Evolutionary conservation across 1,140 invertebrate genomes (phyloP).

Genomic region (Ostrea edulis): DNA sequence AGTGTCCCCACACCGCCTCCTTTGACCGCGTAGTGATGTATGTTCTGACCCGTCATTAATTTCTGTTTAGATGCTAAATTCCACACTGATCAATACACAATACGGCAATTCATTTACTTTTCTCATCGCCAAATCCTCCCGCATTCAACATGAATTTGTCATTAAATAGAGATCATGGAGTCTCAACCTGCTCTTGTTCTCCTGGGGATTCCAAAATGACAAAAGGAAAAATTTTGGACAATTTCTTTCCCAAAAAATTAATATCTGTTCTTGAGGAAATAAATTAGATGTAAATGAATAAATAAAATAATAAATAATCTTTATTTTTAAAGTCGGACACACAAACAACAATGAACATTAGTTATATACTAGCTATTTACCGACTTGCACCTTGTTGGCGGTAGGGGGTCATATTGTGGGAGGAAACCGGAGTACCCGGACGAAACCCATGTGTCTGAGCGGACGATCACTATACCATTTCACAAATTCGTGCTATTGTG

Average conservation of each 20-base stretch:
- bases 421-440: too few relatives aligned
- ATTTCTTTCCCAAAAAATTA: slow-evolving; percentile 15
- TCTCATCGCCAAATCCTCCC: slow-evolving; percentile 24
- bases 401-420: too few relatives aligned
- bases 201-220: background rate
- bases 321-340: too few relatives aligned
- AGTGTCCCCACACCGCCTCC: slow-evolving; percentile 21
- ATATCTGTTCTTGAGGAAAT: too few relatives aligned
- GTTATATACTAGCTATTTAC: too few relatives aligned
- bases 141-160: slow-evolving; percentile 34
- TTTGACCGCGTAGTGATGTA: slow-evolving; percentile 10
- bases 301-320: too few relatives aligned
- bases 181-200: background rate
- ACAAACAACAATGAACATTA: too few relatives aligned
- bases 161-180: slow-evolving; percentile 34
- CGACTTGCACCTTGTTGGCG: too few relatives aligned
- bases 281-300: too few relatives aligned
- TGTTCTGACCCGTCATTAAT: slow-evolving; percentile 28
- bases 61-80: slow-evolving; percentile 39
- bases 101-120: slow-evolving; percentile 37
- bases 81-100: slow-evolving; percentile 26
- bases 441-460: too few relatives aligned
- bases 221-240: background rate
- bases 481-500: too few relatives aligned
- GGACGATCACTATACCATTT: too few relatives aligned